Evolutionary conservation across 2,113 vertebrate species (phyloP).

Genomic region (Pelobates fuscus): DNA sequence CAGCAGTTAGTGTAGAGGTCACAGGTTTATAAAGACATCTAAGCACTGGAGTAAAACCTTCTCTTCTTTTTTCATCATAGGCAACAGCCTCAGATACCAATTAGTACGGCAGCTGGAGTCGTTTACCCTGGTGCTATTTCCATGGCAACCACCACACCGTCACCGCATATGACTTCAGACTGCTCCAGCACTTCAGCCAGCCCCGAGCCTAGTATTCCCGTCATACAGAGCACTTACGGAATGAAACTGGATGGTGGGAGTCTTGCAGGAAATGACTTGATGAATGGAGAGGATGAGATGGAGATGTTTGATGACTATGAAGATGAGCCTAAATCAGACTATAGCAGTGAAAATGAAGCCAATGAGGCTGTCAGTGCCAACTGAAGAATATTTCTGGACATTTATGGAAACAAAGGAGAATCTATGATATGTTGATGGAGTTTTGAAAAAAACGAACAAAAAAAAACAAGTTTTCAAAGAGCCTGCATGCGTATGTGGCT

Average conservation of each 20-base stretch:
- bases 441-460: slow-evolving; percentile 65
- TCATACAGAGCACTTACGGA: slow-evolving; percentile 97
- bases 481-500: slow-evolving; percentile 97
- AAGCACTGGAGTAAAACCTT: background rate
- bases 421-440: slow-evolving; percentile 67
- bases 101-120: slow-evolving; percentile 91
- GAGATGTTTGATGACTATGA: slow-evolving; percentile 99
- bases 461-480: slow-evolving; percentile 73
- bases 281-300: slow-evolving; percentile 95
- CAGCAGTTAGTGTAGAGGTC: too few species aligned
- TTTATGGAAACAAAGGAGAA: slow-evolving; percentile 51
- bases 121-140: slow-evolving; percentile 95
- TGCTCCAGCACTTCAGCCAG: slow-evolving; percentile 97
- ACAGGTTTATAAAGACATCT: too few species aligned
- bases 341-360: slow-evolving; percentile 97
- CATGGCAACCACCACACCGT: slow-evolving; percentile 93
- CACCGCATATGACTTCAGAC: slow-evolving; percentile 98
- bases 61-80: slow-evolving; percentile 57
- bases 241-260: slow-evolving; percentile 90
- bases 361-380: slow-evolving; percentile 94
- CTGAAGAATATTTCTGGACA: slow-evolving; percentile 76
- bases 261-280: slow-evolving; percentile 79
- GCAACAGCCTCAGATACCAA: slow-evolving; percentile 95
- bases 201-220: slow-evolving; percentile 94
- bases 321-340: slow-evolving; percentile 99